These are phyloP conservation scores for Tenthredo distinguenda DNA, from an alignment of 2,888 invertebrate species.

Conservation along the genomic window DNA sequence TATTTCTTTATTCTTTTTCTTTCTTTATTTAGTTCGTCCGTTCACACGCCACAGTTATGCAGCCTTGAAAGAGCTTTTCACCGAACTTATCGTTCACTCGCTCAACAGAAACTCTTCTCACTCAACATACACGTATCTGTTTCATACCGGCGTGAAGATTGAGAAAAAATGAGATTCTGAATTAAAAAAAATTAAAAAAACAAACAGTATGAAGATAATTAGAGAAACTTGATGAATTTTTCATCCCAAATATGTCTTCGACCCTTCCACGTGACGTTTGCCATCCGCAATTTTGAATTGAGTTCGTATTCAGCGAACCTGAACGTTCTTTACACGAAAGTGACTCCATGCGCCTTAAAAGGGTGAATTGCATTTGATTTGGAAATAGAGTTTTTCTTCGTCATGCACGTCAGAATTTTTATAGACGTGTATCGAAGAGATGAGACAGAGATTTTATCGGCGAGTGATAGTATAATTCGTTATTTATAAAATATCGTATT, in stretches of 20 bases:
- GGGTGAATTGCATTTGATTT: neutral
- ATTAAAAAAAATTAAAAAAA: neutral
- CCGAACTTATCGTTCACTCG: neutral
- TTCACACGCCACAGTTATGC: neutral
- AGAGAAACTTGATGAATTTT: neutral
- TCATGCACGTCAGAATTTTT: neutral
- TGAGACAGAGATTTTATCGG: neutral
- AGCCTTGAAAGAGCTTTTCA: neutral
- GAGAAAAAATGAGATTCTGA: neutral
- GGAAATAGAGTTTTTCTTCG: neutral
- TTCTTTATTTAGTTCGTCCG: neutral
- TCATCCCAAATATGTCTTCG: neutral
- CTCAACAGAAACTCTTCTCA: neutral
- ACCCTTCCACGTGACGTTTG: neutral
- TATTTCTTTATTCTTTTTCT: neutral
- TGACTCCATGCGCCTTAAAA: neutral
- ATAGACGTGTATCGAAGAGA: neutral
- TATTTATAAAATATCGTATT: constrained; percentile 2
- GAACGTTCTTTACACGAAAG: neutral
- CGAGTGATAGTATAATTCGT: neutral
- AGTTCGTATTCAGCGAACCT: neutral
- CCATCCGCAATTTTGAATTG: neutral
- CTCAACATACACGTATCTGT: neutral
- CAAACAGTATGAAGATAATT: neutral
- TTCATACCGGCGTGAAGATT: neutral